Evolutionary conservation across 2,113 vertebrate species (phyloP).

Genomic region (Aldabrachelys gigantea): DNA sequence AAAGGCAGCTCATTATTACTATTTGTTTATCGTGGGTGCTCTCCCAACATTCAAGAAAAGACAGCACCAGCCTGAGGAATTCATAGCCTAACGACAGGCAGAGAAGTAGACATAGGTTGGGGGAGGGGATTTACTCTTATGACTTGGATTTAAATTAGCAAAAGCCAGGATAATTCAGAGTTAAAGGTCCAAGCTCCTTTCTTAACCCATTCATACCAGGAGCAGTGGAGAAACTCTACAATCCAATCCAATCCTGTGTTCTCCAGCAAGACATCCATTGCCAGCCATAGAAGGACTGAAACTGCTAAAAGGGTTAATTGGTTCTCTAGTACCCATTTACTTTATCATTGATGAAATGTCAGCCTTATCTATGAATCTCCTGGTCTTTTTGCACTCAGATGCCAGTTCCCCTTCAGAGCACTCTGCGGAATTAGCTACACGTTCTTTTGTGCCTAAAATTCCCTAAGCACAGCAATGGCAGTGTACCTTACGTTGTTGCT

Average conservation of each 20-base stretch:
- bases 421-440: neutral
- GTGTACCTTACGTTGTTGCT: neutral
- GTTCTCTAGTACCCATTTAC: neutral
- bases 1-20: neutral
- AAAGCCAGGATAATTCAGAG: neutral
- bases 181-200: neutral
- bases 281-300: neutral
- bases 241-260: neutral
- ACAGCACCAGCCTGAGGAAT: neutral
- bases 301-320: neutral
- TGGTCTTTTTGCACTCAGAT: neutral
- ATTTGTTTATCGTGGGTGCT: neutral
- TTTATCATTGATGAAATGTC: neutral
- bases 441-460: conserved; percentile 23
- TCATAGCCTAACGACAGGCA: neutral
- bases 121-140: neutral
- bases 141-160: neutral
- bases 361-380: neutral
- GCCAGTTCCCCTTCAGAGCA: neutral
- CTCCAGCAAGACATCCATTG: neutral
- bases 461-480: neutral
- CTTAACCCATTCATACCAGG: neutral
- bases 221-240: neutral
- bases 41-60: neutral
- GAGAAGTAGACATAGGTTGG: neutral